Conservation (phyloP, 2,797 vertebrate species). For the Rousettus madagascariensis region DNA sequence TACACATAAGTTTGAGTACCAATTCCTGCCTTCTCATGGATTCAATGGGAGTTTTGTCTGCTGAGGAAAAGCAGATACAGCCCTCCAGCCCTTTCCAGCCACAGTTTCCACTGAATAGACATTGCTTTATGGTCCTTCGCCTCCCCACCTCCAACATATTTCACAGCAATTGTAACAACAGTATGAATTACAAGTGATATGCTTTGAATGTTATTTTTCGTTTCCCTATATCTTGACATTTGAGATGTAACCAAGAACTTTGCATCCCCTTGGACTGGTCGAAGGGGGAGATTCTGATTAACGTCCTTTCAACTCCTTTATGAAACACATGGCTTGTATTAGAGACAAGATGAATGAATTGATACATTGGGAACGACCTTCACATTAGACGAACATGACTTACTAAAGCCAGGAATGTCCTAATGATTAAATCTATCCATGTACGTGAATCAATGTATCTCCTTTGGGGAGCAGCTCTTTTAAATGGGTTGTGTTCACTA, state of each 20-base stretch:
- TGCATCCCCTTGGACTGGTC: constrained; percentile 73
- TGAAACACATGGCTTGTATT: constrained; percentile 83
- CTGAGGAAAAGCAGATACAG: constrained; percentile 61
- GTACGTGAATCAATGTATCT: constrained; percentile 50
- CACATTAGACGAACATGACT: constrained; percentile 81
- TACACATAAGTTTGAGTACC: background rate
- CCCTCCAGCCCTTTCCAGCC: constrained; percentile 15
- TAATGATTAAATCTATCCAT: constrained; percentile 78
- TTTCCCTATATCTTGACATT: constrained; percentile 83
- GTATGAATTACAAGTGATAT: constrained; percentile 81
- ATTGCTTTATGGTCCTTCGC: background rate
- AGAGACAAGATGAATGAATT: constrained; percentile 81
- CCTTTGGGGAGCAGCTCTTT: constrained; percentile 57
- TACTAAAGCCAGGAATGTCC: constrained; percentile 81
- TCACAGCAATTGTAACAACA: constrained; percentile 74
- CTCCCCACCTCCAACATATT: constrained; percentile 47
- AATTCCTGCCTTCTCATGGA: constrained; percentile 8
- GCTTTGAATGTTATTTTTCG: constrained; percentile 79
- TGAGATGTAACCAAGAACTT: constrained; percentile 82
- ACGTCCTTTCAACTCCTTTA: constrained; percentile 80
- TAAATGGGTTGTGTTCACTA: constrained; percentile 24
- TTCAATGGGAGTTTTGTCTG: constrained; percentile 12
- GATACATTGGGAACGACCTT: constrained; percentile 82
- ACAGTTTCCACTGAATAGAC: constrained; percentile 45
- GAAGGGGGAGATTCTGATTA: constrained; percentile 81